These are phyloP conservation scores for Leucophora obtusa DNA, from an alignment of 2,888 invertebrate genomes.

Conservation along the genomic window DNA sequence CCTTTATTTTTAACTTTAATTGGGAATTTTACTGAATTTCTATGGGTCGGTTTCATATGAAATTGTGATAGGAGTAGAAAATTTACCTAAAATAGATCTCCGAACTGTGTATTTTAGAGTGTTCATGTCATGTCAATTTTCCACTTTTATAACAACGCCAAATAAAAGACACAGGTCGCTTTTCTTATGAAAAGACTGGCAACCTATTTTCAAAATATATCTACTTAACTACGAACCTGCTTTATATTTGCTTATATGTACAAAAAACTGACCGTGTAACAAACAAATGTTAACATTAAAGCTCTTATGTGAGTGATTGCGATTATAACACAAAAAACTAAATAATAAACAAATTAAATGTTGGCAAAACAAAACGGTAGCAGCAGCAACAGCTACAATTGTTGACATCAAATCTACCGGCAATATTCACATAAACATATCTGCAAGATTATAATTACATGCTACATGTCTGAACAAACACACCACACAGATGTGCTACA, in stretches of 20 bases:
- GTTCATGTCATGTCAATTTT: too few relatives aligned
- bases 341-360: constrained; percentile 14
- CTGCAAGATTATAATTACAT: constrained; percentile 16
- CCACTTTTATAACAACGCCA: too few relatives aligned
- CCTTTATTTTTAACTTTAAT: too few relatives aligned
- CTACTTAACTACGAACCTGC: neutral
- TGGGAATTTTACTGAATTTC: too few relatives aligned
- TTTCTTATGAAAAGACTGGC: too few relatives aligned
- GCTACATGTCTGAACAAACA: constrained; percentile 5
- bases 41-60: too few relatives aligned
- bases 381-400: constrained; percentile 35
- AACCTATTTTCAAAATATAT: too few relatives aligned
- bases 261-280: neutral
- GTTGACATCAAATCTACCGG: constrained; percentile 49
- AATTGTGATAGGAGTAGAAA: too few relatives aligned
- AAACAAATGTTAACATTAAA: constrained; percentile 18
- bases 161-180: too few relatives aligned
- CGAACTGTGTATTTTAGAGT: too few relatives aligned
- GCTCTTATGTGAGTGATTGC: neutral
- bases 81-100: too few relatives aligned
- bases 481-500: constrained; percentile 43
- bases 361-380: neutral
- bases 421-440: constrained; percentile 11
- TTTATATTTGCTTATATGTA: neutral
- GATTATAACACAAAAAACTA: constrained; percentile 13